Evolutionary conservation across 2,797 vertebrate genomes (phyloP).

Genomic region (Parotocinclus haroldoi): DNA sequence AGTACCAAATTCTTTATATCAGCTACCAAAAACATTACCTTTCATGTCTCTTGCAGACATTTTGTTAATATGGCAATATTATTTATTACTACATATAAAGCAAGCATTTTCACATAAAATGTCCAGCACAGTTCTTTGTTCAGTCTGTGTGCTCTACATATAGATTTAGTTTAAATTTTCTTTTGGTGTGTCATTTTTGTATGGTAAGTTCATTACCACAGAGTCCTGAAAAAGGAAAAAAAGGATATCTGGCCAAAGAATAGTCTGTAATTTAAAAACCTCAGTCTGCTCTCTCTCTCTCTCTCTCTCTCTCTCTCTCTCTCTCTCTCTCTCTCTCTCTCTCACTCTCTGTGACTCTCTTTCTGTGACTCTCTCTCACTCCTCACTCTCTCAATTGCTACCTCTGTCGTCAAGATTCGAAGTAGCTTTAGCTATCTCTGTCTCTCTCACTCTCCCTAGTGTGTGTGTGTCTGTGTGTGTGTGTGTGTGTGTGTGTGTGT

Average conservation of each 20-base stretch:
- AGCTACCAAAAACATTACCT: neutral
- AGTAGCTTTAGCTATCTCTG: neutral
- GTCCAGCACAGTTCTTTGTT: constrained; percentile 1
- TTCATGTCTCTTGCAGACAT: neutral
- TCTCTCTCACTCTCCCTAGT: no score
- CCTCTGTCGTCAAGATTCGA: no score
- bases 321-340: neutral
- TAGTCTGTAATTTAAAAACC: constrained; percentile 74
- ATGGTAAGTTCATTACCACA: constrained; percentile 53
- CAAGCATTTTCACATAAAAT: neutral
- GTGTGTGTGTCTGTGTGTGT: no score
- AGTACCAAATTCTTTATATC: no score
- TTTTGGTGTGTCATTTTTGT: constrained; percentile 33
- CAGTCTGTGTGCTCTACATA: neutral
- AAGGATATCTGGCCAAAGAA: constrained; percentile 59
- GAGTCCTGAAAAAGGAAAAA: constrained; percentile 52
- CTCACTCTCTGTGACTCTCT: neutral
- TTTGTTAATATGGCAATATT: neutral
- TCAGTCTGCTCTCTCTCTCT: constrained; percentile 51
- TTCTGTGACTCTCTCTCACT: constrained; percentile 42
- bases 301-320: constrained; percentile 43
- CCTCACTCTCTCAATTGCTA: neutral
- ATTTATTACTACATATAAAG: neutral
- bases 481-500: constrained; percentile 50
- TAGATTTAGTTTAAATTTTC: neutral